phyloP scores from a whole-genome alignment of 1,140 invertebrate species.

The Cepaea nemoralis region DNA sequence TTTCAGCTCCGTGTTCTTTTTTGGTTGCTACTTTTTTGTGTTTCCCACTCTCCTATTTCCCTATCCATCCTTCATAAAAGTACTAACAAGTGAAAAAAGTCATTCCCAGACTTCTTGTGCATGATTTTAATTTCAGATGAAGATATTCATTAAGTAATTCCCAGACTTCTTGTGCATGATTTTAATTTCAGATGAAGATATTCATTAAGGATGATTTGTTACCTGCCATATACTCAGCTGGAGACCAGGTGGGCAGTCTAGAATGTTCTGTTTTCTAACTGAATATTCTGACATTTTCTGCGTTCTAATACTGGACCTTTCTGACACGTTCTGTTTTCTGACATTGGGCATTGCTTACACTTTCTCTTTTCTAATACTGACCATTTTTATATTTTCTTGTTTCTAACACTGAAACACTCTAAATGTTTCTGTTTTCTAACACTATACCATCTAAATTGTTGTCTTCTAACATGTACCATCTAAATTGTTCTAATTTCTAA shows the following conservation, averaged over 20 bases:
- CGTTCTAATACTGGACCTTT: no score
- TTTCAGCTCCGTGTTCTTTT: background rate
- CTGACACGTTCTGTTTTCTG: no score
- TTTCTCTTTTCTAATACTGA: no score
- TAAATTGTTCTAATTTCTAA: no score
- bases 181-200: slow-evolving; percentile 81
- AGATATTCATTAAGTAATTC: slow-evolving; percentile 76
- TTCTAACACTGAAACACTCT: no score
- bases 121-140: slow-evolving; percentile 74
- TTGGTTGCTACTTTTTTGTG: background rate
- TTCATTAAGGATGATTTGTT: slow-evolving; percentile 97
- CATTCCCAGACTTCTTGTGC: background rate
- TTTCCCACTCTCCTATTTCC: background rate
- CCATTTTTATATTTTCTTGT: no score
- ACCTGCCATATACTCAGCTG: slow-evolving; percentile 95
- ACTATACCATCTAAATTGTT: no score
- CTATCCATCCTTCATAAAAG: background rate
- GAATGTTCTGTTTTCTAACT: background rate
- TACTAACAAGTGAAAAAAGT: no score
- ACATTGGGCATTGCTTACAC: no score
- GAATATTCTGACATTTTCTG: no score
- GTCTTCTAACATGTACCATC: no score
- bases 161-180: background rate
- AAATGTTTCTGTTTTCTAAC: no score
- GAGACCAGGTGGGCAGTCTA: slow-evolving; percentile 88